These are phyloP conservation scores for Euclidia mi DNA, from an alignment of 2,888 invertebrate genomes.

Conservation along the genomic window DNA sequence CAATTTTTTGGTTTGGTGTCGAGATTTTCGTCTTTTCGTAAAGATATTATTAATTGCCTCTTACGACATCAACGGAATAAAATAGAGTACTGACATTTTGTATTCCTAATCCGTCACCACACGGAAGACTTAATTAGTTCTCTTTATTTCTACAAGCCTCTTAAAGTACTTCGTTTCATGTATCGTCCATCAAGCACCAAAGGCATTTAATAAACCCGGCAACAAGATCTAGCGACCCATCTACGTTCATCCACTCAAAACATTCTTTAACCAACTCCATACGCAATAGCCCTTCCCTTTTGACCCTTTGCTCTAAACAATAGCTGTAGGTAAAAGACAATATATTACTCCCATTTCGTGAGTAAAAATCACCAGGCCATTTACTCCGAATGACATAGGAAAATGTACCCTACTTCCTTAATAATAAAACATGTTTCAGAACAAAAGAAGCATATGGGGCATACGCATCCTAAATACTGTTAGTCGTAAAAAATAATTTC, in stretches of 20 bases:
- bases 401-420: constrained; percentile 31
- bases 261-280: constrained; percentile 12
- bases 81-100: no score
- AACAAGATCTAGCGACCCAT: constrained; percentile 5
- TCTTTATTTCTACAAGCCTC: no score
- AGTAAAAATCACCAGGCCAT: constrained; percentile 37
- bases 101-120: no score
- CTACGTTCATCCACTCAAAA: constrained; percentile 8
- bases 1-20: no score
- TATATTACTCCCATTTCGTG: constrained; percentile 37
- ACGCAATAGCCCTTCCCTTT: constrained; percentile 18
- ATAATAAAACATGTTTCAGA: constrained; percentile 29
- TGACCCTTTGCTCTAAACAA: constrained; percentile 23
- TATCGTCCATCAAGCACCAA: no score
- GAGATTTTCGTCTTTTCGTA: no score
- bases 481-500: constrained; percentile 27
- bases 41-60: no score
- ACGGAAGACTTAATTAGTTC: no score
- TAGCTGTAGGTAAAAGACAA: constrained; percentile 24
- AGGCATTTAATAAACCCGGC: neutral
- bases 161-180: no score
- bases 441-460: constrained; percentile 14
- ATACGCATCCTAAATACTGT: constrained; percentile 22
- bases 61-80: no score
- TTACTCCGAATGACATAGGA: constrained; percentile 31